phyloP scores from a whole-genome alignment of 2,113 vertebrate genomes.

The Solea senegalensis region DNA sequence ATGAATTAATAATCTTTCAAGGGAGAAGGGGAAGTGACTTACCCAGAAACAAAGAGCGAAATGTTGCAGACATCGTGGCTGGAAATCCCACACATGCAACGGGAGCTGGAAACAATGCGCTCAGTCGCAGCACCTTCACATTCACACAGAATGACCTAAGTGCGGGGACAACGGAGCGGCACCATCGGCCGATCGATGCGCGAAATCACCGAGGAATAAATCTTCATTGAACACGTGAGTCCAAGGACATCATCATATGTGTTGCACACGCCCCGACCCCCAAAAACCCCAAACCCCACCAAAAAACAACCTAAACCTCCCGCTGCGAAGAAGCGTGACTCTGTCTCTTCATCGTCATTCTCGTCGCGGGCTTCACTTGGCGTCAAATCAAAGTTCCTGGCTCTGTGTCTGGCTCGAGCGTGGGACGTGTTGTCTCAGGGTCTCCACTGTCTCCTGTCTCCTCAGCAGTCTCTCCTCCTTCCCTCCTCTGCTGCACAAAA shows the following conservation, averaged over 20 bases:
- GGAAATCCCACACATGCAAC: conserved; percentile 73
- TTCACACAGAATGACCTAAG: conserved; percentile 68
- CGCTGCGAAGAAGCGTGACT: conserved; percentile 44
- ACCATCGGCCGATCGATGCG: conserved; percentile 56
- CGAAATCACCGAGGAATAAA: conserved; percentile 31
- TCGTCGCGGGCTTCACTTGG: conserved; percentile 48
- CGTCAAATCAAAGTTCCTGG: conserved; percentile 76
- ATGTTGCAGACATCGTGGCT: conserved; percentile 81
- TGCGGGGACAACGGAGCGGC: conserved; percentile 62
- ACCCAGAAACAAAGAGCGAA: conserved; percentile 81
- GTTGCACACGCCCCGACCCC: conserved; percentile 59
- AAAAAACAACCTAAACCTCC: conserved; percentile 46
- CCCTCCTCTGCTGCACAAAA: conserved; percentile 75
- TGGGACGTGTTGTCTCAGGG: conserved; percentile 74
- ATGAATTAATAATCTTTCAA: neutral
- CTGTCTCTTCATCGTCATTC: conserved; percentile 58
- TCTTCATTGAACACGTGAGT: conserved; percentile 64
- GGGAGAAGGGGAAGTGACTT: conserved; percentile 62
- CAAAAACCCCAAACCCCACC: too few relatives aligned
- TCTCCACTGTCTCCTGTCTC: conserved; percentile 66
- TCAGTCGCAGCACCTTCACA: conserved; percentile 60
- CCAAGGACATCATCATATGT: conserved; percentile 75
- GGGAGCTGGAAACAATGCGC: conserved; percentile 73
- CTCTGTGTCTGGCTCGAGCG: conserved; percentile 61
- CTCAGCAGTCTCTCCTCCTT: conserved; percentile 69